Evolutionary conservation across 2,888 invertebrate genomes (phyloP).

Genomic region (Empis stercorea): DNA sequence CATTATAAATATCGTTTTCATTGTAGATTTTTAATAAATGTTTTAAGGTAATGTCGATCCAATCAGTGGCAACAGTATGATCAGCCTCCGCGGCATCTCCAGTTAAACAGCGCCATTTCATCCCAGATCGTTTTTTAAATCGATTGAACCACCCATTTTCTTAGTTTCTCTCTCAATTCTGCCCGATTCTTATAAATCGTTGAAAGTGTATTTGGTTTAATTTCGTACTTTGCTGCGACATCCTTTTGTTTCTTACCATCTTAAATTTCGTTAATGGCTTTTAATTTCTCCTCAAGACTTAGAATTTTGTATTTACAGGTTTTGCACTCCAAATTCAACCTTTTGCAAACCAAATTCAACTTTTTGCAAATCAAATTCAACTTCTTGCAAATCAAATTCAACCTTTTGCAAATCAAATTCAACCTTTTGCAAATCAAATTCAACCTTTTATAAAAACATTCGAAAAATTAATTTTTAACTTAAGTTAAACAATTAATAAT

Average conservation of each 20-base stretch:
- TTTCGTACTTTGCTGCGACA: neutral
- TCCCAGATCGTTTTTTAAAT: slow-evolving; percentile 11
- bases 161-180: slow-evolving; percentile 1
- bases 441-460: too few relatives aligned
- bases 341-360: too few relatives aligned
- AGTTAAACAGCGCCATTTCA: neutral
- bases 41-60: slow-evolving; percentile 13
- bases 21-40: slow-evolving; percentile 19
- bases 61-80: slow-evolving; percentile 7
- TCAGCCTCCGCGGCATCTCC: neutral
- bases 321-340: too few relatives aligned
- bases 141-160: slow-evolving; percentile 13
- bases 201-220: too few relatives aligned
- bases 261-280: neutral
- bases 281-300: neutral
- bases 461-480: too few relatives aligned
- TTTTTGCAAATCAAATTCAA: too few relatives aligned
- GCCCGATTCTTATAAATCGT: neutral
- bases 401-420: too few relatives aligned
- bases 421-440: too few relatives aligned
- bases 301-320: too few relatives aligned
- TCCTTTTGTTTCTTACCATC: neutral
- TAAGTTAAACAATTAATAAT: too few relatives aligned
- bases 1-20: slow-evolving; percentile 3
- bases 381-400: too few relatives aligned